Base-by-base conservation (phyloP, 2,797 vertebrate species). In the Gallirallus australis region DNA sequence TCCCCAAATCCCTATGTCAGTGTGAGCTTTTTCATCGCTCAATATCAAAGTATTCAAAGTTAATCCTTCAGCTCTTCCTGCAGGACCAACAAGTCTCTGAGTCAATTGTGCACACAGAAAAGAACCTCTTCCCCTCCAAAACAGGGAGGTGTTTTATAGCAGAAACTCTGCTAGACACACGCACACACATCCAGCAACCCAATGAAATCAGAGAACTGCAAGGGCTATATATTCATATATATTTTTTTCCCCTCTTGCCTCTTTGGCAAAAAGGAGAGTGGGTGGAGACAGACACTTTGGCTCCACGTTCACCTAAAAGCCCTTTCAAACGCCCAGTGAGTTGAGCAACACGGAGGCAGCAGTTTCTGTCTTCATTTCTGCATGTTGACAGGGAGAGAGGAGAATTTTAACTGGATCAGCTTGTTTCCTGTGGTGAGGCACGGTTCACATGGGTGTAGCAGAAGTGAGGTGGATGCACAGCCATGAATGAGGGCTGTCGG, bases 261-360 rank as follows among this genome's bases (percentile, higher is more conserved):
- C 84, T 95, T 96, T 97, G 97, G 96, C 96, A 95, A 80, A 73
- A 73, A 90, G n/a, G 33, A 73, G 79, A 88, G 85, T 91, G 96
- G 97, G 97, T 37, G 96, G 95, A 97, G 97, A 96, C 96, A 98
- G 98, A 98, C 97, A 96, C 69, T 50, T 95, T 28, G 97, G 97
- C 98, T 98, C 97, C 97, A 96, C 2, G 18, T 89, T 97, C 97
- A 96, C 91, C 96, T 95, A 95, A 93, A 89, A 97, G 89, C 96
- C 83, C 93, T 97, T 96, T 94, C 85, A 96, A 93, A 88, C 31
- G 39, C 96, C 92, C 11, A 39, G 89, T 1, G 6, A 47, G 2
- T 97, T 98, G 97, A 97, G 97, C 97, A 98, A 98, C 79, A 69
- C 18, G 11, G 89, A 97, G 90, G 86, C 78, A 93, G 79, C 85